A percentile compares a stretch with the other conserved stretches of the same genome.
Conservation (phyloP, 1,140 invertebrate genomes). For the Propsilocerus akamusi region DNA sequence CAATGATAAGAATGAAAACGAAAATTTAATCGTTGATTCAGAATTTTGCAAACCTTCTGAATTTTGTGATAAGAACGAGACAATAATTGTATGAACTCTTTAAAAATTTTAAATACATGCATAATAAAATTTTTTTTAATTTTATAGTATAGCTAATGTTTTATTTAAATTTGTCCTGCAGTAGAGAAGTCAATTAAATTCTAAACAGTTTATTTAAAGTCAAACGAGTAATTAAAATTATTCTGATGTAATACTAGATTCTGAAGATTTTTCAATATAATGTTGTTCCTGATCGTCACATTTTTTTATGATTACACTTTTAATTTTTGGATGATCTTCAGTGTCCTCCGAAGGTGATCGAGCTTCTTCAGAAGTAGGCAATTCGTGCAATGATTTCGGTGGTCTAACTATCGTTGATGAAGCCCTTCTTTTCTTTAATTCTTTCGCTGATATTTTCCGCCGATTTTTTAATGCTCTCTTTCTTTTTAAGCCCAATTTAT, state of each 20-base stretch:
- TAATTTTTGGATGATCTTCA: not conserved
- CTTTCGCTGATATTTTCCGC: not conserved
- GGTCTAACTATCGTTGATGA: not conserved
- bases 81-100: not conserved
- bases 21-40: too few species aligned
- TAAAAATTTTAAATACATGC: too few species aligned
- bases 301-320: not conserved
- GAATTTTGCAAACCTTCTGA: not conserved
- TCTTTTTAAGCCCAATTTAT: too few species aligned
- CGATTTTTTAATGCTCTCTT: not conserved
- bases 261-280: too few species aligned
- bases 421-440: not conserved
- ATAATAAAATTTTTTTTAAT: too few species aligned
- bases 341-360: not conserved
- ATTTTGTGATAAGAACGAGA: constrained; percentile 1
- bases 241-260: too few species aligned
- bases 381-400: not conserved
- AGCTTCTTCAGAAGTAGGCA: not conserved
- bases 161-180: too few species aligned
- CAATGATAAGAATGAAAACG: not conserved
- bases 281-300: not conserved
- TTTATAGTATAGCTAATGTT: too few species aligned
- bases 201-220: too few species aligned
- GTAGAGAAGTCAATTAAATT: too few species aligned
- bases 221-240: too few species aligned